Evolutionary conservation across 2,113 vertebrate genomes (phyloP).

Genomic region (Saguinus midas): DNA sequence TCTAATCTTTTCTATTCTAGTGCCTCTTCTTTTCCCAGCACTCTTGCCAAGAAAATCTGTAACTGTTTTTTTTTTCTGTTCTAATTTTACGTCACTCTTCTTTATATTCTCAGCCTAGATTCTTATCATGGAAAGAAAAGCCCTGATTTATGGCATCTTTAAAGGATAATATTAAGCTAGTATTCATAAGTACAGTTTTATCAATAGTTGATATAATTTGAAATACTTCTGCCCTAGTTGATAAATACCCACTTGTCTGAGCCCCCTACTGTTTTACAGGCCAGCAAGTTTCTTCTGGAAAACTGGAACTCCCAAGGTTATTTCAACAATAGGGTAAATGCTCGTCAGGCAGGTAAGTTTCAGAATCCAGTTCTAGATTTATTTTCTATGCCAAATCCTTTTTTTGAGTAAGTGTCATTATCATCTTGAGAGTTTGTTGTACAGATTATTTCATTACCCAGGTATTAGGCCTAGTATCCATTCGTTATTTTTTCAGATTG

Average conservation of each 20-base stretch:
- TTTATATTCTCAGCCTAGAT: background rate
- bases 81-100: background rate
- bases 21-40: background rate
- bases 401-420: background rate
- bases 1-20: background rate
- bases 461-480: too few relatives aligned
- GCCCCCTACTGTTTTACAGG: background rate
- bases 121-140: background rate
- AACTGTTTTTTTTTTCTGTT: background rate
- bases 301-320: background rate
- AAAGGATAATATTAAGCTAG: background rate
- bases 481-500: too few relatives aligned
- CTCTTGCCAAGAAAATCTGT: background rate
- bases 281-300: background rate
- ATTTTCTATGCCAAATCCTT: background rate
- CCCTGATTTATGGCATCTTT: background rate
- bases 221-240: background rate
- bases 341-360: background rate
- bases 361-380: background rate
- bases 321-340: background rate
- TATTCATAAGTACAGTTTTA: background rate
- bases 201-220: background rate
- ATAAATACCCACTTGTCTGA: background rate
- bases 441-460: too few relatives aligned
- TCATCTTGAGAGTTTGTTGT: too few relatives aligned